A percentile compares a stretch with the other conserved stretches of the same genome.
These are phyloP conservation scores for Nothura maculosa DNA, from an alignment of 2,797 vertebrate species.

Conservation along the genomic window DNA sequence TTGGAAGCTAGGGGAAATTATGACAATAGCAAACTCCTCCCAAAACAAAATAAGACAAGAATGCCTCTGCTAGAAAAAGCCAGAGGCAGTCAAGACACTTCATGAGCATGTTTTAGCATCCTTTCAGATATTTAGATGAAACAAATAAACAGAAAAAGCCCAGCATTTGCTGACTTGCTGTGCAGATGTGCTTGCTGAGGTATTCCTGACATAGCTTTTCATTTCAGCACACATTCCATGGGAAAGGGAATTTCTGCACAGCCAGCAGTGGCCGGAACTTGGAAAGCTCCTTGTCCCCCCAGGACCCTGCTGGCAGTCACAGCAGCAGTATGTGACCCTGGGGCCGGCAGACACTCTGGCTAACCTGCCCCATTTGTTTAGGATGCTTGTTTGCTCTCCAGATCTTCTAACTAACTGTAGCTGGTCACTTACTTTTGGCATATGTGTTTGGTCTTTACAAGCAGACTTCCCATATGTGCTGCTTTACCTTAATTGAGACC, in stretches of 20 bases:
- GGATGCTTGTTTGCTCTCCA: constrained; percentile 56
- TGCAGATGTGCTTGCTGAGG: background rate
- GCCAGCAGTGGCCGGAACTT: constrained; percentile 22
- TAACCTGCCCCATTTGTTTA: constrained; percentile 67
- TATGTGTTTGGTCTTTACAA: constrained; percentile 33
- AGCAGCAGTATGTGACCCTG: constrained; percentile 44
- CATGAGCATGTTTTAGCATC: background rate
- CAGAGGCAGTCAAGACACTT: background rate
- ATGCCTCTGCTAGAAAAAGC: background rate
- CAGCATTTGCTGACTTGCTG: background rate
- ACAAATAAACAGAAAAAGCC: background rate
- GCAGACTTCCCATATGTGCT: constrained; percentile 49
- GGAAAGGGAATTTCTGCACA: background rate
- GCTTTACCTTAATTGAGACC: constrained; percentile 23
- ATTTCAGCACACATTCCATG: background rate
- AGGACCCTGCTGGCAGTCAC: background rate
- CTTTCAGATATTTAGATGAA: background rate
- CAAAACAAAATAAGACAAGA: background rate
- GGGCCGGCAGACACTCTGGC: constrained; percentile 60
- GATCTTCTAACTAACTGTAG: constrained; percentile 37
- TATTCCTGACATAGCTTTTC: constrained; percentile 23
- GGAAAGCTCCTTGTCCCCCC: constrained; percentile 10
- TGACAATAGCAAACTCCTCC: background rate
- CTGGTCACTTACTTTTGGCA: constrained; percentile 62
- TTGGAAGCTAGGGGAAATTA: background rate